These are phyloP conservation scores for Chauna torquata DNA, from an alignment of 2,113 vertebrate genomes.

Conservation along the genomic window DNA sequence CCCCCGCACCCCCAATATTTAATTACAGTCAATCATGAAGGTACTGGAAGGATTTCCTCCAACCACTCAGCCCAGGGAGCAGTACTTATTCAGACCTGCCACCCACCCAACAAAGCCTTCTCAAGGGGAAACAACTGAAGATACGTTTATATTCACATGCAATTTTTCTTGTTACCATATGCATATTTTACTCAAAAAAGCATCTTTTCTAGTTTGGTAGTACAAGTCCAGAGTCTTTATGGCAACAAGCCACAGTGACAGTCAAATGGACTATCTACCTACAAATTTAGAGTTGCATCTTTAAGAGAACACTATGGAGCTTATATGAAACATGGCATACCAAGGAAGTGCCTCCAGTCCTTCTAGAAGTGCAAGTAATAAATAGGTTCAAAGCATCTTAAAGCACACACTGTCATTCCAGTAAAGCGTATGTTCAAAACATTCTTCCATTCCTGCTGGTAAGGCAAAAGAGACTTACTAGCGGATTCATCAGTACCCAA, in stretches of 20 bases:
- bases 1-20: neutral
- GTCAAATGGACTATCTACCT: neutral
- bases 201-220: neutral
- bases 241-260: neutral
- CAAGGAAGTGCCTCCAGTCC: neutral
- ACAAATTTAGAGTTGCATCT: neutral
- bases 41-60: neutral
- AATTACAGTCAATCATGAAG: neutral
- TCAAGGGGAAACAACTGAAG: neutral
- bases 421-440: neutral
- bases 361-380: neutral
- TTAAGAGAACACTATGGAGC: neutral
- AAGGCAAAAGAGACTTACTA: neutral
- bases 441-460: neutral
- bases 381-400: neutral
- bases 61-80: neutral
- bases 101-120: neutral
- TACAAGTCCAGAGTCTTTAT: neutral
- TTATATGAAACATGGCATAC: neutral
- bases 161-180: no score
- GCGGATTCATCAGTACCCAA: neutral
- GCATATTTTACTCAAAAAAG: accelerated
- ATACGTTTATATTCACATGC: no score
- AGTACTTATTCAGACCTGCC: neutral
- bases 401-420: neutral